Evolutionary conservation across 2,888 invertebrate species (phyloP).

Genomic region (Carcina quercana): DNA sequence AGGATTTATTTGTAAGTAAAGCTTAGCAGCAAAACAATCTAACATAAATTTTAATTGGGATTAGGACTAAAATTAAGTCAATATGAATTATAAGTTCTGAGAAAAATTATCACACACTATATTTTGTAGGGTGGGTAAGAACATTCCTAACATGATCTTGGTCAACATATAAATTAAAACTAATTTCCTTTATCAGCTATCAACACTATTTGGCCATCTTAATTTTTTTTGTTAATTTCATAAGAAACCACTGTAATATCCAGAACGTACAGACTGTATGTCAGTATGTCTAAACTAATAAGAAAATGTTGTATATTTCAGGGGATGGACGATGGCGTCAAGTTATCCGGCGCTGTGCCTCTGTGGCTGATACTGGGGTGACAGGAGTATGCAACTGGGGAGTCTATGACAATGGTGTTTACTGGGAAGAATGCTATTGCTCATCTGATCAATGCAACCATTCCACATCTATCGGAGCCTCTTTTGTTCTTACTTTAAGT

Average conservation of each 20-base stretch:
- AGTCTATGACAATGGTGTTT: conserved; percentile 94
- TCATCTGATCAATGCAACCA: conserved; percentile 91
- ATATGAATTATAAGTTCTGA: too few relatives aligned
- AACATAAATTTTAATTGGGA: background rate
- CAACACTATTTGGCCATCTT: too few relatives aligned
- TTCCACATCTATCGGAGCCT: conserved; percentile 33
- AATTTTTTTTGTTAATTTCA: too few relatives aligned
- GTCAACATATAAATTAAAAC: too few relatives aligned
- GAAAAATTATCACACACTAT: too few relatives aligned
- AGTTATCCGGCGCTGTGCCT: conserved; percentile 91
- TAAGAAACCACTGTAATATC: too few relatives aligned
- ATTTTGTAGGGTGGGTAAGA: too few relatives aligned
- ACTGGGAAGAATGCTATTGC: conserved; percentile 98
- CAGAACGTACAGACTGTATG: too few relatives aligned
- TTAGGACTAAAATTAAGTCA: too few relatives aligned
- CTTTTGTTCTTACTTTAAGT: conserved; percentile 26
- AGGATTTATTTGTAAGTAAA: conserved; percentile 92
- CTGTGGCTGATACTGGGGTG: conserved; percentile 92
- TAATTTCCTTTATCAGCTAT: too few relatives aligned
- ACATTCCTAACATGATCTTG: too few relatives aligned
- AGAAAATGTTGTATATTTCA: conserved; percentile 54
- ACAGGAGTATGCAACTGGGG: conserved; percentile 98
- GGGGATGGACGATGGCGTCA: conserved; percentile 97
- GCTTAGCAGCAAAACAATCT: background rate
- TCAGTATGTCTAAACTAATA: too few relatives aligned